phyloP scores from a whole-genome alignment of 2,888 invertebrate genomes.

The Microdon myrmicae region DNA sequence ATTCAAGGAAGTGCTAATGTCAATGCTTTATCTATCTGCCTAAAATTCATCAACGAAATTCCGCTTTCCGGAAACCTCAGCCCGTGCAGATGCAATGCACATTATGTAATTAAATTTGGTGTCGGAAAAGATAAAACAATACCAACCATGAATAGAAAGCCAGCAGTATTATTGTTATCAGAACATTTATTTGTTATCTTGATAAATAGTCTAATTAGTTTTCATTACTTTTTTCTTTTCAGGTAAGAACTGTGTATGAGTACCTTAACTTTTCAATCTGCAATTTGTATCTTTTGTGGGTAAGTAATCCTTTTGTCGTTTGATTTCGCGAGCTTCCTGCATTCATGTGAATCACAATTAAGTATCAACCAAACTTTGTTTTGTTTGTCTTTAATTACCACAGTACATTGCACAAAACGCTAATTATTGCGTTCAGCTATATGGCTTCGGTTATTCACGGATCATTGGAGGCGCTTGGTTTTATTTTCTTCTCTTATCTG shows the following conservation, averaged over 20 bases:
- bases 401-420: constrained; percentile 29
- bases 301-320: constrained; percentile 20
- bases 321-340: constrained; percentile 4
- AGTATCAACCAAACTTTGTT: constrained; percentile 1
- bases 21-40: too few relatives aligned
- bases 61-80: too few relatives aligned
- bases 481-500: constrained; percentile 29
- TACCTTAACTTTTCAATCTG: too few relatives aligned
- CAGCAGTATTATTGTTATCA: too few relatives aligned
- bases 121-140: too few relatives aligned
- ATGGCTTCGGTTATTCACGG: constrained; percentile 48
- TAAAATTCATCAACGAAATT: too few relatives aligned
- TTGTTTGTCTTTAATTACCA: constrained; percentile 12
- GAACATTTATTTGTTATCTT: not conserved
- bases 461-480: constrained; percentile 46
- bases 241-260: too few relatives aligned
- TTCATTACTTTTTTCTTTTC: constrained; percentile 19
- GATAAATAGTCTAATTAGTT: constrained; percentile 8
- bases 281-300: constrained; percentile 8
- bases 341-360: constrained; percentile 16
- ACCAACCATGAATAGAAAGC: too few relatives aligned
- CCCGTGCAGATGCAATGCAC: too few relatives aligned
- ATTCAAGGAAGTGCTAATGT: too few relatives aligned
- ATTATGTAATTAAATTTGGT: too few relatives aligned
- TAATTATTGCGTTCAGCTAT: constrained; percentile 38